Evolutionary conservation across 2,888 invertebrate genomes (phyloP), one percentile per base, ranked within the genome.

Genomic region (Diarsia dahlii): DNA sequence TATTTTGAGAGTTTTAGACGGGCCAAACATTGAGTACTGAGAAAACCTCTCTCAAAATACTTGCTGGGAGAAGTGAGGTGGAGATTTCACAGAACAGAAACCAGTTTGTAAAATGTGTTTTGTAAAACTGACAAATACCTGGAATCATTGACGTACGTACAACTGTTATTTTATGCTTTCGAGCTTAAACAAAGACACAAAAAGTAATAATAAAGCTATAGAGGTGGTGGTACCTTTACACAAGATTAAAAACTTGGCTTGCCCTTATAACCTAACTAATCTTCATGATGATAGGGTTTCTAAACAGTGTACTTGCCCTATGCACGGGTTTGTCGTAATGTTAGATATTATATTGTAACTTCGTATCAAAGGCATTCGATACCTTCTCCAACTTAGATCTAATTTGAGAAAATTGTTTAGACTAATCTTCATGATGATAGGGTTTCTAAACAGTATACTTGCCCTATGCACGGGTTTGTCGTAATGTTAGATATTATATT

Each of bases 301-400:
- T n/a, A n/a, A 54, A 54, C 12, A n/a, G n/a, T 54, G 4, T 54
- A 12, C 54, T 54, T n/a, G 54, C 2, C 5, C 20, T 20, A 52
- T 20, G n/a, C n/a, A n/a, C n/a, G 52, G 9, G 20, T 9, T 52
- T 52, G 20, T 9, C 8, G n/a, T 54, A 39, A 39, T 39, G 39
- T 39, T 39, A 39, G 39, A 39, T 39, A n/a, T n/a, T n/a, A 54
- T 54, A 48, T n/a, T 56, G 45, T 34, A 18, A 64, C 50, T 45
- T 28, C 18, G 18, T 15, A 46, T 18, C 23, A 64, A 64, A 65
- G 46, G 18, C 34, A 63, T 58, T 64, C 15, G 56, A 74, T 56
- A 63, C 15, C 1, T 18, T n/a, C 63, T 46, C 58, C 46, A 56
- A 70, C 48, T 46, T 10, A n/a, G 45, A 48, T 50, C 13, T 48